Conservation (phyloP, 1,140 invertebrate genomes). For the Cotesia chilonis region DNA sequence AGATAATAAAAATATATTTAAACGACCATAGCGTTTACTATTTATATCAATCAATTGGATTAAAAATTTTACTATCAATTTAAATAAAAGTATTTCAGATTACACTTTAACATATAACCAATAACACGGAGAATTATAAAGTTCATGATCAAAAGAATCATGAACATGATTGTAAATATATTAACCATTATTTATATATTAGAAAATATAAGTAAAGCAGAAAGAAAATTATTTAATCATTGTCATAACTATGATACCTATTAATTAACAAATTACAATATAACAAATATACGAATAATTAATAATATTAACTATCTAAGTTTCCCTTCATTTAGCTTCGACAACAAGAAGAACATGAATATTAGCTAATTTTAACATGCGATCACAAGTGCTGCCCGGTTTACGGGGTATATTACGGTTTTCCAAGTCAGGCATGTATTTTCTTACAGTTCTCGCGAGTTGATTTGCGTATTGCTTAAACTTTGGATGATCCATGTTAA, state of each 20-base stretch:
- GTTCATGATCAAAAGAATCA: not conserved
- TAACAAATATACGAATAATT: not conserved
- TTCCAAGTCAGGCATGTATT: conserved; percentile 63
- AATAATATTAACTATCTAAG: conserved; percentile 28
- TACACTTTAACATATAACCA: conserved; percentile 8
- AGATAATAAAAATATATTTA: too few relatives aligned
- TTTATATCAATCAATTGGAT: too few relatives aligned
- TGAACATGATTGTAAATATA: conserved; percentile 14
- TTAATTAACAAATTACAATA: conserved; percentile 19
- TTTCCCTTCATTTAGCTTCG: conserved; percentile 64
- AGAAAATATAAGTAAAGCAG: conserved; percentile 20
- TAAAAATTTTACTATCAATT: too few relatives aligned
- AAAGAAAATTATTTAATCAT: not conserved
- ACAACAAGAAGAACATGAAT: conserved; percentile 71
- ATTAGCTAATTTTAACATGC: conserved; percentile 71
- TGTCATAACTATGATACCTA: not conserved
- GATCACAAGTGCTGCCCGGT: conserved; percentile 66
- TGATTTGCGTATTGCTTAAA: conserved; percentile 71
- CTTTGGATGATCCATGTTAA: conserved; percentile 70
- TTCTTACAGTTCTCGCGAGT: conserved; percentile 69
- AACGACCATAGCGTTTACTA: too few relatives aligned
- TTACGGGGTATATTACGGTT: conserved; percentile 58
- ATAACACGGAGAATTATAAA: not conserved
- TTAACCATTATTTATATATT: not conserved
- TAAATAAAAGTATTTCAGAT: not conserved